phyloP scores from a whole-genome alignment of 2,113 vertebrate genomes.

The Gobius niger region DNA sequence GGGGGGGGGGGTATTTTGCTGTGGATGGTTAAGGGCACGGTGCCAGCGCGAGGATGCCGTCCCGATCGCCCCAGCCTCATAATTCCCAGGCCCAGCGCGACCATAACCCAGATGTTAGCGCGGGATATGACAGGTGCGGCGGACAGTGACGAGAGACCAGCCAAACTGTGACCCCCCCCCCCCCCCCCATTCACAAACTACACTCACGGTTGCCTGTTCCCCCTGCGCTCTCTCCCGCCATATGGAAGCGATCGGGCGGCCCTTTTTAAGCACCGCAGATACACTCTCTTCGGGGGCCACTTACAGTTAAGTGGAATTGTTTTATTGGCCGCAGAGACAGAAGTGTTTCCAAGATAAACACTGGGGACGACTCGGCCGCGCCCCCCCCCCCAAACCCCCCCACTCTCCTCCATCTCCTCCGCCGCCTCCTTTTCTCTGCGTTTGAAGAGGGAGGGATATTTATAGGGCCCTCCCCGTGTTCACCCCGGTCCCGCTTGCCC shows the following conservation, averaged over 20 bases:
- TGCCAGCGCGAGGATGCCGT: slow-evolving; percentile 83
- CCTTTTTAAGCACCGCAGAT: slow-evolving; percentile 92
- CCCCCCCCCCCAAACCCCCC: slow-evolving; percentile 29
- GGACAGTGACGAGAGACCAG: slow-evolving; percentile 86
- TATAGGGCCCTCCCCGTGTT: slow-evolving; percentile 87
- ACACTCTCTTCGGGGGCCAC: slow-evolving; percentile 97
- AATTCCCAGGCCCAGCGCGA: slow-evolving; percentile 97
- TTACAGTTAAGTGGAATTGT: slow-evolving; percentile 96
- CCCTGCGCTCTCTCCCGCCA: slow-evolving; percentile 92
- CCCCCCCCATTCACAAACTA: slow-evolving; percentile 63
- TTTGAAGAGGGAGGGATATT: slow-evolving; percentile 84
- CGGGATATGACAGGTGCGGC: slow-evolving; percentile 94
- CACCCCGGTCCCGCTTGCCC: slow-evolving; percentile 87
- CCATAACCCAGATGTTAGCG: slow-evolving; percentile 99
- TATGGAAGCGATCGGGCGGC: slow-evolving; percentile 97
- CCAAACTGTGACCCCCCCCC: slow-evolving; percentile 82
- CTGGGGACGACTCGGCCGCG: slow-evolving; percentile 82
- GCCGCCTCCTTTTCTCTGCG: slow-evolving; percentile 70
- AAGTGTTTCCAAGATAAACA: slow-evolving; percentile 99
- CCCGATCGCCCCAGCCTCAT: slow-evolving; percentile 90
- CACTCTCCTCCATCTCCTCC: slow-evolving; percentile 65
- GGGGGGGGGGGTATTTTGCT: slow-evolving; percentile 35
- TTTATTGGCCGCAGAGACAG: slow-evolving; percentile 98
- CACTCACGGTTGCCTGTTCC: slow-evolving; percentile 85
- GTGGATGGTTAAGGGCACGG: slow-evolving; percentile 54